These are phyloP conservation scores for Globodera ellingtonae DNA, from an alignment of 1,140 invertebrate genomes.

Conservation along the genomic window DNA sequence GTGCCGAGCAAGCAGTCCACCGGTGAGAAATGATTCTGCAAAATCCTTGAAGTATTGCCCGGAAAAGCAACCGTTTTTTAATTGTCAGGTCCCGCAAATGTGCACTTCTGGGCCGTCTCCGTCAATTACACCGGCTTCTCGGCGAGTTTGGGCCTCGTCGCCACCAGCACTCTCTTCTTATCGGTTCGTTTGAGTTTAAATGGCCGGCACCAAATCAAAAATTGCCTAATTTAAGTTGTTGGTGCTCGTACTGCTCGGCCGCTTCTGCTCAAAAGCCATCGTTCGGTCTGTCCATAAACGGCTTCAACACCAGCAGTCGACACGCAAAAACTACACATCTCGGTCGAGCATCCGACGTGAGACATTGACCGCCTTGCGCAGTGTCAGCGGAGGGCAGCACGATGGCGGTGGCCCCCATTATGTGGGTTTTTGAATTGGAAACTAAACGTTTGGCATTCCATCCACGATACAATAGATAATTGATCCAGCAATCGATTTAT, in stretches of 20 bases:
- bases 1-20: background rate
- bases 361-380: conserved; percentile 4
- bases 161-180: background rate
- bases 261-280: background rate
- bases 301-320: background rate
- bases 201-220: too few species aligned
- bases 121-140: conserved; percentile 7
- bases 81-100: background rate
- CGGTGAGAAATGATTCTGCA: background rate
- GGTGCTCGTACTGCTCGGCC: background rate
- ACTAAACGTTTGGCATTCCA: too few species aligned
- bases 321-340: background rate
- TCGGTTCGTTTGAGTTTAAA: background rate
- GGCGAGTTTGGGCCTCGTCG: background rate
- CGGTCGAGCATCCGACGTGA: background rate
- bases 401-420: background rate
- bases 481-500: too few species aligned
- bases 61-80: background rate
- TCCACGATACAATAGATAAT: too few species aligned
- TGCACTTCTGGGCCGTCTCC: conserved; percentile 7
- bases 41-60: background rate
- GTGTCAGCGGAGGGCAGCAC: conserved; percentile 1
- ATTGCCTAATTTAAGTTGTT: background rate
- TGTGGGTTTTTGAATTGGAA: background rate
- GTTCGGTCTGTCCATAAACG: background rate